phyloP scores from a whole-genome alignment of 2,113 vertebrate species.

The Anarrhichthys ocellatus region DNA sequence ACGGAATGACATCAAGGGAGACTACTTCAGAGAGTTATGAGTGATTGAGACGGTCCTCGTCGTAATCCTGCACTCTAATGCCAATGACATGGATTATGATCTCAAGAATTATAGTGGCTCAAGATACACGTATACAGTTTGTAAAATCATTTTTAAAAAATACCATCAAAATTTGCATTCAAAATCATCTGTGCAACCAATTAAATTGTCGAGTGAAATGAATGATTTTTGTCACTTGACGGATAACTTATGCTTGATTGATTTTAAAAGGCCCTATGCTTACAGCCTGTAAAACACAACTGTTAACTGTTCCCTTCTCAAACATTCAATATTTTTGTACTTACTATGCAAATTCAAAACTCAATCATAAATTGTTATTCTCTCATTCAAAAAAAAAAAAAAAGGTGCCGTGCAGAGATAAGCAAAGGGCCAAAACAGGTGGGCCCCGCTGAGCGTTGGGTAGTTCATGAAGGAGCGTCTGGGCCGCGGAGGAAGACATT shows the following conservation, averaged over 20 bases:
- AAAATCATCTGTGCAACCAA: constrained; percentile 48
- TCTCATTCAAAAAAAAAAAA: constrained; percentile 41
- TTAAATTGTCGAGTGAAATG: constrained; percentile 15
- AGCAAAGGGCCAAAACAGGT: constrained; percentile 56
- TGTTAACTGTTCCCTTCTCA: constrained; percentile 47
- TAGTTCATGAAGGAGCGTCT: constrained; percentile 25
- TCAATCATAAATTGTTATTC: constrained; percentile 33
- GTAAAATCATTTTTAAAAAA: constrained; percentile 13
- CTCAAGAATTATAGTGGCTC: constrained; percentile 12
- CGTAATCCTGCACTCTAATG: not conserved
- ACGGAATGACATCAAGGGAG: constrained; percentile 10
- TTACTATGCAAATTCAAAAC: constrained; percentile 51
- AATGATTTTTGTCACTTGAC: constrained; percentile 31
- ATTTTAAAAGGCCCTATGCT: constrained; percentile 47
- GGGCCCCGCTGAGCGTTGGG: constrained; percentile 24
- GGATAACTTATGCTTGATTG: constrained; percentile 11
- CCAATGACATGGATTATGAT: not conserved
- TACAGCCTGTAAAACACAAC: constrained; percentile 48
- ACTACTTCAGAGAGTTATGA: constrained; percentile 12
- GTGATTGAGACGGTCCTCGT: constrained; percentile 4
- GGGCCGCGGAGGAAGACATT: not conserved
- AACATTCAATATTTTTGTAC: constrained; percentile 74
- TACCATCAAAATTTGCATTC: constrained; percentile 28
- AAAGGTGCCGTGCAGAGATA: constrained; percentile 65
- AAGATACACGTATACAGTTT: not conserved